Conservation (phyloP, 2,113 vertebrate genomes). For the Chloebia gouldiae region DNA sequence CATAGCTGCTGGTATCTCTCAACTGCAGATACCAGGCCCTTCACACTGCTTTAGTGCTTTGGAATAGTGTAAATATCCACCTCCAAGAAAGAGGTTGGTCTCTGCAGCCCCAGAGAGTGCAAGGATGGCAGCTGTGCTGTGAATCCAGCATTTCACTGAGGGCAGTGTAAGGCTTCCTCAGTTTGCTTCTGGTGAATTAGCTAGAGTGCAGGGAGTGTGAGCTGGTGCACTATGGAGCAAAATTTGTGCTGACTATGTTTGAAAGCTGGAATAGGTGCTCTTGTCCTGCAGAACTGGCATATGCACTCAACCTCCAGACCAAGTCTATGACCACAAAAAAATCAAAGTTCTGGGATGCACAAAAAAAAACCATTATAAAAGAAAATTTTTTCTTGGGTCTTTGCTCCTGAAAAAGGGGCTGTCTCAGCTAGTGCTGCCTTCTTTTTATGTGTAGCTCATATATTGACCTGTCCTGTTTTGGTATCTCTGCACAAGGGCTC, state of each 20-base stretch:
- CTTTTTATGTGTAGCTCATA: not conserved
- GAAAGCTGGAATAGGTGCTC: not conserved
- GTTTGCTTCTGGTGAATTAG: not conserved
- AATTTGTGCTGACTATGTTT: not conserved
- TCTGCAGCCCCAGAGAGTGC: not conserved
- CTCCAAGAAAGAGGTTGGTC: not conserved
- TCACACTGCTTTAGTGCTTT: not conserved
- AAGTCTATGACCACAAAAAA: not conserved
- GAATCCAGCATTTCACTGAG: not conserved
- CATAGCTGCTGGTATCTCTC: not conserved
- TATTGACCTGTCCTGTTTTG: not conserved
- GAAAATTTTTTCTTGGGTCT: not conserved
- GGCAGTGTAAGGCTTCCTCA: not conserved
- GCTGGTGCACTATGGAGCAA: not conserved
- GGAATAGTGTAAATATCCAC: not conserved
- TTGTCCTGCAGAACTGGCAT: not conserved
- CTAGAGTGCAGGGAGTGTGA: accelerated
- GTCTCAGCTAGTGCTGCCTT: not conserved
- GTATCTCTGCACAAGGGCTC: not conserved
- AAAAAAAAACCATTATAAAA: not conserved
- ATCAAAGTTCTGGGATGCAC: not conserved
- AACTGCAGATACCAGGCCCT: not conserved
- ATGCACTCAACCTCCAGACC: not conserved
- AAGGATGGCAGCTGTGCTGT: not conserved
- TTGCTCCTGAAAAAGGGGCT: not conserved